Percentiles rank a stretch among this genome's conserved stretches.
Conservation (phyloP, 2,797 vertebrate genomes). For the Rachycentron canadum region DNA sequence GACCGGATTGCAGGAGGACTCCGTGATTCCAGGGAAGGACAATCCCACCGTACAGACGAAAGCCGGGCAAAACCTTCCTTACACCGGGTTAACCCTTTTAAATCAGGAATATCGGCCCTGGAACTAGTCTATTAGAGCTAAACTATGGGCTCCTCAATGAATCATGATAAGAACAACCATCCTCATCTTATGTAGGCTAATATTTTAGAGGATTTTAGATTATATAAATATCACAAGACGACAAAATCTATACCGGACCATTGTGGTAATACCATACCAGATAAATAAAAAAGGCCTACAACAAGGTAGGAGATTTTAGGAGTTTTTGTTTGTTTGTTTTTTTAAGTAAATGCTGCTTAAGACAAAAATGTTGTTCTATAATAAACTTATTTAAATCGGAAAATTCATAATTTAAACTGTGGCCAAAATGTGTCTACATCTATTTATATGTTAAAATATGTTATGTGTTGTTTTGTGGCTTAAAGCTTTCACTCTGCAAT, state of each 20-base stretch:
- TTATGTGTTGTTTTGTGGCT: slow-evolving; percentile 71
- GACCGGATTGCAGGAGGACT: slow-evolving; percentile 49
- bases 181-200: not conserved
- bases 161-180: not conserved
- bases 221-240: not conserved
- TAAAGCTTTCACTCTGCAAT: slow-evolving; percentile 56
- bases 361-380: slow-evolving; percentile 13
- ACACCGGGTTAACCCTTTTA: slow-evolving; percentile 70
- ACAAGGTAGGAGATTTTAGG: not conserved
- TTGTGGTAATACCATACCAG: slow-evolving; percentile 2
- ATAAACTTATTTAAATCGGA: slow-evolving; percentile 44
- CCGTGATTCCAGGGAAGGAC: slow-evolving; percentile 59
- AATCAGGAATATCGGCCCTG: slow-evolving; percentile 85
- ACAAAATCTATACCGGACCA: not conserved
- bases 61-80: slow-evolving; percentile 61
- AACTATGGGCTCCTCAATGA: not conserved
- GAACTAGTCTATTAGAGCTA: slow-evolving; percentile 72
- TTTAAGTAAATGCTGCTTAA: slow-evolving; percentile 45
- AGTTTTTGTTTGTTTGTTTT: no score
- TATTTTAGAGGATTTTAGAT: not conserved
- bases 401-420: slow-evolving; percentile 48
- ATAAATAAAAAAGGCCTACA: not conserved
- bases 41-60: slow-evolving; percentile 60
- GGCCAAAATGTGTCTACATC: slow-evolving; percentile 41
- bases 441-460: slow-evolving; percentile 69